These are phyloP conservation scores for Eueremaeus valkanovi DNA, from an alignment of 2,888 invertebrate species.

Conservation along the genomic window DNA sequence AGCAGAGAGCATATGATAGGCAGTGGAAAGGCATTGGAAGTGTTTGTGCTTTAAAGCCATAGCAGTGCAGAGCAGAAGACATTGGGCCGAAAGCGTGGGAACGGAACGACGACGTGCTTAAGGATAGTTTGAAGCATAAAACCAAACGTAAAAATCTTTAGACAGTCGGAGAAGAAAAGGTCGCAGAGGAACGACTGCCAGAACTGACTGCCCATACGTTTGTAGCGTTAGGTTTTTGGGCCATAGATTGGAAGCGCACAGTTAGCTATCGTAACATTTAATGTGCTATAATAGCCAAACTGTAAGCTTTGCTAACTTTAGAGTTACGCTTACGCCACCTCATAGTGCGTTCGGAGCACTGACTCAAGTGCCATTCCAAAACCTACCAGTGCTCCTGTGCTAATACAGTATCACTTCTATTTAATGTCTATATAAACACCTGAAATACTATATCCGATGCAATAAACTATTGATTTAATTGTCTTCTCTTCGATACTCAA, in stretches of 20 bases:
- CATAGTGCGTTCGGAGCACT: background rate
- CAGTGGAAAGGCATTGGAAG: background rate
- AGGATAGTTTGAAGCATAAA: slow-evolving; percentile 32
- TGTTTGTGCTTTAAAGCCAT: slow-evolving; percentile 3
- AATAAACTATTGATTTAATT: background rate
- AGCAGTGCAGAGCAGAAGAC: no score
- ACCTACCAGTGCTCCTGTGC: background rate
- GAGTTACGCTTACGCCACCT: slow-evolving; percentile 28
- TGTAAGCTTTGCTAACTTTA: background rate
- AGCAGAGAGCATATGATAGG: background rate
- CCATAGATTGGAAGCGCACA: background rate
- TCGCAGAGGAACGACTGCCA: background rate
- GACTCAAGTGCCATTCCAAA: background rate
- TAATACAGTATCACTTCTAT: background rate
- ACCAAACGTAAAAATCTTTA: background rate
- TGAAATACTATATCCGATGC: background rate
- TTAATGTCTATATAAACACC: background rate
- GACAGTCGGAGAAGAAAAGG: slow-evolving; percentile 12
- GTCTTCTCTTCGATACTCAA: background rate
- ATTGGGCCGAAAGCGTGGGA: slow-evolving; percentile 27
- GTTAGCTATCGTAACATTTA: slow-evolving; percentile 20
- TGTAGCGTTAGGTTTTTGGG: no score
- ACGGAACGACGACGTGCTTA: slow-evolving; percentile 22
- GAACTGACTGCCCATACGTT: slow-evolving; percentile 8
- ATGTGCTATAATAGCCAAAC: no score